Conservation (phyloP, 2,797 vertebrate genomes). For the Acanthurus lineatus region DNA sequence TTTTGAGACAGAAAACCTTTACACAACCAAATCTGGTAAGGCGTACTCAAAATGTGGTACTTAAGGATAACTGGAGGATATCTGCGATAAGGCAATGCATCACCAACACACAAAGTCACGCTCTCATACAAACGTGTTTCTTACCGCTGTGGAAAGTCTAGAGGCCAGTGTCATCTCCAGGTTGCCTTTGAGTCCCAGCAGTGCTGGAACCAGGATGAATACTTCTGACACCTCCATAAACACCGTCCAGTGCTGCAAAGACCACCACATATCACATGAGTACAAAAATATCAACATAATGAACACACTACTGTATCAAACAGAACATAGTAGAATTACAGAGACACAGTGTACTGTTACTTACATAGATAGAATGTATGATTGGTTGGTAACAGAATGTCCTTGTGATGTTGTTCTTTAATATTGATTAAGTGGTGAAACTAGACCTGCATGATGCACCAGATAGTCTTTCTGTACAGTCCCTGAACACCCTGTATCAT, state of each 20-base stretch:
- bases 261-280: slow-evolving; percentile 39
- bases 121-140: slow-evolving; percentile 47
- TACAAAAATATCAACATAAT: slow-evolving; percentile 11
- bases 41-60: not conserved
- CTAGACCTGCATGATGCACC: slow-evolving; percentile 32
- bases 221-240: slow-evolving; percentile 96
- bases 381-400: not conserved
- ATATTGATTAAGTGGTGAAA: slow-evolving; percentile 65
- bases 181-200: slow-evolving; percentile 98
- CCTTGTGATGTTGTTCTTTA: slow-evolving; percentile 43
- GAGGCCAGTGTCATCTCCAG: slow-evolving; percentile 99
- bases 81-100: too few relatives aligned
- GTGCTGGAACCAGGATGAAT: slow-evolving; percentile 96
- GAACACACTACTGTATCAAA: slow-evolving; percentile 1
- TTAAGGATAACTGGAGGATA: not conserved
- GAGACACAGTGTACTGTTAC: not conserved
- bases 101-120: too few relatives aligned
- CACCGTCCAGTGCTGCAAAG: slow-evolving; percentile 95
- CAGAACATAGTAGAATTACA: slow-evolving; percentile 5
- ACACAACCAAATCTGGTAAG: not conserved
- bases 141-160: slow-evolving; percentile 98
- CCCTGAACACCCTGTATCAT: slow-evolving; percentile 24
- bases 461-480: slow-evolving; percentile 26
- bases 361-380: not conserved
- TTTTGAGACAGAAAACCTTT: not conserved